A percentile compares a stretch with the other conserved stretches of the same genome.
phyloP scores from a whole-genome alignment of 2,888 invertebrate genomes.

The Yponomeuta sedellus region DNA sequence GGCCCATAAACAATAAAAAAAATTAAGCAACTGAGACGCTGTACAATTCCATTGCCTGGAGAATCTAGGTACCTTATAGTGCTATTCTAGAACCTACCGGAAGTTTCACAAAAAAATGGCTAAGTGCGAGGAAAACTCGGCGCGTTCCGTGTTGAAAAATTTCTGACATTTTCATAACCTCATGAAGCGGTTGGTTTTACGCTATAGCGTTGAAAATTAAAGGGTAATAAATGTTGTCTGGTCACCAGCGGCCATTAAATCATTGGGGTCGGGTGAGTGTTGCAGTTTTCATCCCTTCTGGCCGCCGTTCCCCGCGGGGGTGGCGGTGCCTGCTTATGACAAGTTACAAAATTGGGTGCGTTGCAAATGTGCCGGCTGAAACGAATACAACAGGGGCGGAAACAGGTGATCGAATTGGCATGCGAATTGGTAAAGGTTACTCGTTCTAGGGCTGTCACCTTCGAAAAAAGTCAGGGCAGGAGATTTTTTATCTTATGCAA shows the following conservation, averaged over 20 bases:
- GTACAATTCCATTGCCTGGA: no score
- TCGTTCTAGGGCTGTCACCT: no score
- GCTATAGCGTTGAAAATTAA: background rate
- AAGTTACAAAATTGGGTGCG: slow-evolving; percentile 52
- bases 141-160: no score
- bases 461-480: no score
- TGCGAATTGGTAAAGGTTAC: background rate
- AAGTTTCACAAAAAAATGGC: no score
- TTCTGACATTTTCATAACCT: background rate
- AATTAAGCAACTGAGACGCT: no score
- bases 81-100: no score
- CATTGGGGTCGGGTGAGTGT: slow-evolving; percentile 6
- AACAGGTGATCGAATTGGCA: slow-evolving; percentile 4
- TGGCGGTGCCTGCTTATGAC: slow-evolving; percentile 47
- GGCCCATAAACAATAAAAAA: no score
- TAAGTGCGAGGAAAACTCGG: no score
- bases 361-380: slow-evolving; percentile 1
- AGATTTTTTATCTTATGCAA: no score
- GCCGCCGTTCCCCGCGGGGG: no score
- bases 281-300: slow-evolving; percentile 8
- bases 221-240: background rate
- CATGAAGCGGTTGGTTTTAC: background rate
- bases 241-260: background rate
- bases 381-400: background rate
- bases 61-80: no score